phyloP scores from a whole-genome alignment of 1,140 invertebrate genomes.

The Pogonognathellus flavescens region DNA sequence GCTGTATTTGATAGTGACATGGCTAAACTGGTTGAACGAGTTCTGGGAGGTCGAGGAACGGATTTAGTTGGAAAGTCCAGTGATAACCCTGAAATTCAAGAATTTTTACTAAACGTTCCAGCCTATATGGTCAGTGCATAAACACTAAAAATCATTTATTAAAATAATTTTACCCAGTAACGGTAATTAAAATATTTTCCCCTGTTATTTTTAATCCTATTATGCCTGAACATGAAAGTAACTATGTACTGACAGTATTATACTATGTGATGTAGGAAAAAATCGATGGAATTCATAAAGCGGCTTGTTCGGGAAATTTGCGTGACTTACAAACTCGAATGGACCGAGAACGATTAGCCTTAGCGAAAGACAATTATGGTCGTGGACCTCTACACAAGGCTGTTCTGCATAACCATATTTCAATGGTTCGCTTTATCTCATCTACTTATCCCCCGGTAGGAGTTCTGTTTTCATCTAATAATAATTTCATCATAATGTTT shows the following conservation, averaged over 20 bases:
- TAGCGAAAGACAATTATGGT: constrained; percentile 88
- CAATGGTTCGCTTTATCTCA: constrained; percentile 46
- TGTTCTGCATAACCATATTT: constrained; percentile 54
- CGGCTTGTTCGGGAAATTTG: constrained; percentile 85
- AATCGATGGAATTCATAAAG: constrained; percentile 87
- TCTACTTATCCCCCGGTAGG: constrained; percentile 59
- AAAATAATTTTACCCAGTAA: too few relatives aligned
- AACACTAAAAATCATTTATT: too few relatives aligned
- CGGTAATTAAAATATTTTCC: too few relatives aligned
- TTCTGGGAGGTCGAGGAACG: constrained; percentile 87
- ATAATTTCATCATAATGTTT: too few relatives aligned
- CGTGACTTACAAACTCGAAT: constrained; percentile 86
- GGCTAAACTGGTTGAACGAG: constrained; percentile 87
- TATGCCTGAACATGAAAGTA: too few relatives aligned
- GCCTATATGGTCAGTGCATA: constrained; percentile 82
- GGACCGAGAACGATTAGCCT: constrained; percentile 90
- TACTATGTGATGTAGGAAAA: constrained; percentile 77
- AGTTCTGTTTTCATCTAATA: too few relatives aligned
- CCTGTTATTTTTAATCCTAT: too few relatives aligned
- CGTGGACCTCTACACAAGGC: constrained; percentile 59
- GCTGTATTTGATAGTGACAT: constrained; percentile 86
- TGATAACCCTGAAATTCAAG: constrained; percentile 84
- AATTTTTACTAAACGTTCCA: constrained; percentile 90
- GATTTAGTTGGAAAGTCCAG: constrained; percentile 81
- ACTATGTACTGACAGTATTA: background rate